Evolutionary conservation across 2,797 vertebrate species (phyloP).

Genomic region (Amazona ochrocephala): DNA sequence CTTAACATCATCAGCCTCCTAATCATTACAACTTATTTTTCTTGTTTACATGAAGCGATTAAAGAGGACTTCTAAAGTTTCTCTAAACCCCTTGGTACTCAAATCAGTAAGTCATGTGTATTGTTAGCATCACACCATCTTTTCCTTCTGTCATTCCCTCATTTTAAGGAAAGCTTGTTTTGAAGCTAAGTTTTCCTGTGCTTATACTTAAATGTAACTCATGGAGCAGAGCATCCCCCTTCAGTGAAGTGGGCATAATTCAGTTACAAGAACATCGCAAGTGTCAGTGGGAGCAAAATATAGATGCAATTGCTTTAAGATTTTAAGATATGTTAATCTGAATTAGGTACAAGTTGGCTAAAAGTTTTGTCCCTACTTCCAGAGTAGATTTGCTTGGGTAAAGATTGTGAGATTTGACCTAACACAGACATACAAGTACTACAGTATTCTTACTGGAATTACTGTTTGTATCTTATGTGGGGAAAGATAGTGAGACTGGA

Average conservation of each 20-base stretch:
- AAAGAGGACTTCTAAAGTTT: background rate
- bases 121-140: background rate
- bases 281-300: background rate
- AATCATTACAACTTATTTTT: background rate
- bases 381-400: background rate
- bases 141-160: background rate
- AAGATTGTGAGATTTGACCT: background rate
- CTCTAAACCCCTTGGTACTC: background rate
- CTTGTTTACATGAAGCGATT: background rate
- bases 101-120: background rate
- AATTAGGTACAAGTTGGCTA: background rate
- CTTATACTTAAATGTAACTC: background rate
- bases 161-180: background rate
- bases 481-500: background rate
- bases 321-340: background rate
- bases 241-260: background rate
- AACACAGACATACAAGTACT: rapidly evolving
- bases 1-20: background rate
- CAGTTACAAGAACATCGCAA: background rate
- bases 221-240: background rate
- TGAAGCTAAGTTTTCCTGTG: background rate
- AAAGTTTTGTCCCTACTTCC: background rate
- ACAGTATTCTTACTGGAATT: background rate
- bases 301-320: background rate
- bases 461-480: background rate